These are phyloP conservation scores for Myathropa florea DNA, from an alignment of 2,888 invertebrate species.

Conservation along the genomic window DNA sequence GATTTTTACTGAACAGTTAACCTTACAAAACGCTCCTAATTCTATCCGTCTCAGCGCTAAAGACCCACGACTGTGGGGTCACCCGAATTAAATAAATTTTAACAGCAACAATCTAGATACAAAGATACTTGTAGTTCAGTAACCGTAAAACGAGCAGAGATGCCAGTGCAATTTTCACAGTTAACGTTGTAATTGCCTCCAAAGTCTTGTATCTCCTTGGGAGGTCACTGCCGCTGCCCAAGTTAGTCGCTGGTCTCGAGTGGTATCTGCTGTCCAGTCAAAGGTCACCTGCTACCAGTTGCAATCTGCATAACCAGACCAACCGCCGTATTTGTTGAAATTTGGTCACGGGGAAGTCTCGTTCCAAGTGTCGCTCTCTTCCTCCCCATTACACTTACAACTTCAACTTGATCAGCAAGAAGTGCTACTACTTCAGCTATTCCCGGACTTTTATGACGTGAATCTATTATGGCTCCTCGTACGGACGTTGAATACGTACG, in stretches of 20 bases:
- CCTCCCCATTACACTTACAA: background rate
- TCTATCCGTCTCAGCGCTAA: background rate
- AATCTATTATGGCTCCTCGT: slow-evolving; percentile 44
- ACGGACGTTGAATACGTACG: slow-evolving; percentile 46
- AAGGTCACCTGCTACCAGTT: slow-evolving; percentile 19
- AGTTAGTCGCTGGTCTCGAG: background rate
- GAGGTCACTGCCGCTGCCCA: background rate
- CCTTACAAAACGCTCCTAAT: slow-evolving; percentile 27
- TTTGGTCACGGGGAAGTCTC: slow-evolving; percentile 25
- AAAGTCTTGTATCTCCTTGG: background rate
- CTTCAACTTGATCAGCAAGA: slow-evolving; percentile 24
- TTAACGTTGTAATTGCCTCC: slow-evolving; percentile 6
- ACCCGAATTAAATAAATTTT: background rate
- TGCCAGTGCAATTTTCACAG: slow-evolving; percentile 24
- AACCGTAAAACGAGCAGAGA: background rate
- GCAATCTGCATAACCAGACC: background rate
- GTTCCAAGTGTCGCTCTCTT: background rate
- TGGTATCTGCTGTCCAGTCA: background rate
- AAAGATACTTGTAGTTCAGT: background rate
- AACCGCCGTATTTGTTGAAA: background rate
- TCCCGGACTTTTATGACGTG: slow-evolving; percentile 66
- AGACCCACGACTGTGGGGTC: slow-evolving; percentile 12
- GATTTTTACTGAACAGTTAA: slow-evolving; percentile 27
- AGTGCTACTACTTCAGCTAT: slow-evolving; percentile 33
- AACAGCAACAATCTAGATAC: no score